Base-by-base conservation (phyloP, 1,140 invertebrate species). In the Drosophila sp. region DNA sequence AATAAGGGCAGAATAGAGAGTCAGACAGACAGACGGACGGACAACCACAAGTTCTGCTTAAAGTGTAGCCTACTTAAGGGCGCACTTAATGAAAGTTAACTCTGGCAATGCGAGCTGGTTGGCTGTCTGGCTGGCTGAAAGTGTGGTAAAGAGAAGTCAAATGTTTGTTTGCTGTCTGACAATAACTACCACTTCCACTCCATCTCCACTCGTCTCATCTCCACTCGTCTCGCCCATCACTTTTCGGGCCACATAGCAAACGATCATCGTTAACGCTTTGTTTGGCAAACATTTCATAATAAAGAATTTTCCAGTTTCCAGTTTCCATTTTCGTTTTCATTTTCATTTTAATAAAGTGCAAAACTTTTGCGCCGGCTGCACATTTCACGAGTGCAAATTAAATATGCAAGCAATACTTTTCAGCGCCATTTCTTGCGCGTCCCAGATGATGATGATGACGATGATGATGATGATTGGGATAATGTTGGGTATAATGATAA, bases 311-410 rank as follows among this genome's bases (percentile, higher is more conserved):
- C 72, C 66, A 47, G 58, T 75, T 75, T 61, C 44, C 35, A 32
- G 40, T 55, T 63, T 30, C 65, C 66, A 63, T 75, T 76, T 60
- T 76, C 55, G 38, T 41, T 30, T 63, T n/a, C 8, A 7, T 64
- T 54, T 76, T 44, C 73, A 47, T 77, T 77, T 70, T 76, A 76
- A 70, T 70, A 77, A 77, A 87, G 83, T 87, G 82, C 79, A 72
- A 63, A 74, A 66, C 57, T 79, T 82, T 72, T 44, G 30, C 70
- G 68, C 60, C 66, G 67, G 56, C 61, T 38, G 44, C 58, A 60
- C 58, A 60, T 76, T 76, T 74, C 60, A 66, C 40, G 66, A 87
- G 83, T 87, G 83, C 84, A 87, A 82, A 87, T 87, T 89, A 87
- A 87, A 87, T 87, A 87, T 83, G 85, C 84, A 66, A 54, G 72